A percentile compares a stretch with the other conserved stretches of the same genome.
Conservation (phyloP, 2,888 invertebrate genomes). For the Hofmannophila pseudospretella region DNA sequence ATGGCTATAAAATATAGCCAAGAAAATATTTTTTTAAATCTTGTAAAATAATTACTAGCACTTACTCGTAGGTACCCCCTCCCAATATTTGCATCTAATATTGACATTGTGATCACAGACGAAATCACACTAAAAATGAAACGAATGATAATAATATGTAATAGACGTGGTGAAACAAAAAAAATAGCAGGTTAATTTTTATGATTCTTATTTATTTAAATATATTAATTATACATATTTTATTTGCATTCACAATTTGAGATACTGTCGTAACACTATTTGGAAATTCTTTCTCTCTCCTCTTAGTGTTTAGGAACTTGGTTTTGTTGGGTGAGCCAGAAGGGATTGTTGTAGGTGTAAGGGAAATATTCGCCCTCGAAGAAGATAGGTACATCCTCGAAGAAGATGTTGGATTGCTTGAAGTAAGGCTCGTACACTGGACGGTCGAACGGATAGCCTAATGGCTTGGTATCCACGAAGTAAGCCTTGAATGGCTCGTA, state of each 20-base stretch:
- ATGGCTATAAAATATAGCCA: too few species aligned
- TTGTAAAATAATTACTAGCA: too few species aligned
- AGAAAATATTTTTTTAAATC: too few species aligned
- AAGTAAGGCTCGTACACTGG: constrained; percentile 61
- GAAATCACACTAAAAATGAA: too few species aligned
- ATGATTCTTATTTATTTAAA: not conserved
- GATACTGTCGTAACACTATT: constrained; percentile 8
- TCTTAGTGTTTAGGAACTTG: constrained; percentile 12
- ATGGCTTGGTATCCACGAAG: constrained; percentile 67
- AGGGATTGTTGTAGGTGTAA: constrained; percentile 9
- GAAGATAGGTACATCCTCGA: constrained; percentile 76
- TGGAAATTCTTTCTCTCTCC: constrained; percentile 8
- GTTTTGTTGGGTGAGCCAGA: constrained; percentile 6
- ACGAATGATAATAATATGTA: too few species aligned
- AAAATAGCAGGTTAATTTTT: too few species aligned
- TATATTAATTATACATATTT: too few species aligned
- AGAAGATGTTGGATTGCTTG: constrained; percentile 78
- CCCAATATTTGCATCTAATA: too few species aligned
- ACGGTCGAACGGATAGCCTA: constrained; percentile 79
- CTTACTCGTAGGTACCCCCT: too few species aligned
- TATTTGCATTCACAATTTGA: constrained; percentile 28
- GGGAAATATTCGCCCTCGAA: constrained; percentile 28
- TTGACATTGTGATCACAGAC: too few species aligned
- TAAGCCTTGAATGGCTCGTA: constrained; percentile 35
- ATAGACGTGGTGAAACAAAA: too few species aligned